Evolutionary conservation across 2,113 vertebrate genomes (phyloP).

Genomic region (Oreochromis niloticus): DNA sequence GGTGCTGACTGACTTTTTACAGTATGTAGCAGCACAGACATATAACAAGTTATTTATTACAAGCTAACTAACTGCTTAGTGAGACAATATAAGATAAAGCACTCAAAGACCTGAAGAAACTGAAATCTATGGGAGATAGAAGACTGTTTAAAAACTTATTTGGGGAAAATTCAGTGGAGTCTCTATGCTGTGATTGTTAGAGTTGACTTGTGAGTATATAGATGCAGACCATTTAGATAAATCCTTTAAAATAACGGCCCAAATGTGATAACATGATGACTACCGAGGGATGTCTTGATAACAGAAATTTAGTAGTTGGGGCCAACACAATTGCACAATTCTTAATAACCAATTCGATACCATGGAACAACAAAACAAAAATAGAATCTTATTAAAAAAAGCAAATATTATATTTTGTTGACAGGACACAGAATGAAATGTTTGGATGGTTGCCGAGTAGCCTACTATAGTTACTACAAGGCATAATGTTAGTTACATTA

Average conservation of each 20-base stretch:
- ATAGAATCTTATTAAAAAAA: background rate
- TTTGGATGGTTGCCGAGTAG: background rate
- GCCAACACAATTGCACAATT: background rate
- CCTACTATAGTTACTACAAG: background rate
- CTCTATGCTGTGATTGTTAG: background rate
- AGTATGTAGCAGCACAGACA: background rate
- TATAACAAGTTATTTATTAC: background rate
- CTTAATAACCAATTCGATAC: background rate
- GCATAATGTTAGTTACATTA: background rate
- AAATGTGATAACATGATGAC: background rate
- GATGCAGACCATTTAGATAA: background rate
- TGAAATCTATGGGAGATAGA: background rate
- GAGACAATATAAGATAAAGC: background rate
- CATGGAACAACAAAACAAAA: background rate
- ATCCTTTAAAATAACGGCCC: background rate
- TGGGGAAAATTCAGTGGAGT: background rate
- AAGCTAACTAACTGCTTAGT: background rate
- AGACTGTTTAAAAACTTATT: background rate
- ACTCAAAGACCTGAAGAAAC: background rate
- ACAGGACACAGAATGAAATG: background rate
- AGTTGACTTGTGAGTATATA: background rate
- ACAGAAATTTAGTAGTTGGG: background rate
- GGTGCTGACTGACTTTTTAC: background rate
- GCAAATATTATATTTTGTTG: background rate
- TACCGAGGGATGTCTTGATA: background rate